phyloP scores from a whole-genome alignment of 2,113 vertebrate genomes.

The Xenus cinereus region DNA sequence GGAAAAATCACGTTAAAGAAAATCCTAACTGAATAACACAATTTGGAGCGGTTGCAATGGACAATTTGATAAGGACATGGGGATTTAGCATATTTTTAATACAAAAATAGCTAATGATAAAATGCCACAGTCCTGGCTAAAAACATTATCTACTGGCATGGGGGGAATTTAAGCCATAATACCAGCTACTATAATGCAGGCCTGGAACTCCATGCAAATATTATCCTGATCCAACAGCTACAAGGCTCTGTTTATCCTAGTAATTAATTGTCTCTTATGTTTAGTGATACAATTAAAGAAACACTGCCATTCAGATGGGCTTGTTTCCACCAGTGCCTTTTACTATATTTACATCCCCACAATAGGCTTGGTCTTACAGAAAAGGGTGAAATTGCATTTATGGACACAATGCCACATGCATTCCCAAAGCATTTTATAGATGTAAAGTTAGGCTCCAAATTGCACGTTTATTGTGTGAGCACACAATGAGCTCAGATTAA shows the following conservation, averaged over 20 bases:
- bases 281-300: conserved; percentile 50
- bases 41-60: not conserved
- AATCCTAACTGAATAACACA: not conserved
- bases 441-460: conserved; percentile 58
- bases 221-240: conserved; percentile 41
- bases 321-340: conserved; percentile 41
- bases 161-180: conserved; percentile 31
- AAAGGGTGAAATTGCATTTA: conserved; percentile 59
- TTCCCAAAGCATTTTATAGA: conserved; percentile 30
- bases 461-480: conserved; percentile 37
- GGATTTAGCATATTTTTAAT: not conserved
- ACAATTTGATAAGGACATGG: conserved; percentile 1
- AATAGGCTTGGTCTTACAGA: conserved; percentile 29
- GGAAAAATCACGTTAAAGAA: not conserved
- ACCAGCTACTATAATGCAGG: not conserved
- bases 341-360: conserved; percentile 36
- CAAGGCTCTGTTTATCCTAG: conserved; percentile 57
- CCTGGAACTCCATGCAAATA: conserved; percentile 41
- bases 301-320: conserved; percentile 37
- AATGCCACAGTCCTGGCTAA: conserved; percentile 3
- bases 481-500: conserved; percentile 59
- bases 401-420: conserved; percentile 51
- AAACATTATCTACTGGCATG: conserved; percentile 34
- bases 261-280: conserved; percentile 59
- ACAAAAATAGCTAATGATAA: conserved; percentile 20